Conservation (phyloP, 1,140 invertebrate genomes). For the Leucophenga varia region DNA sequence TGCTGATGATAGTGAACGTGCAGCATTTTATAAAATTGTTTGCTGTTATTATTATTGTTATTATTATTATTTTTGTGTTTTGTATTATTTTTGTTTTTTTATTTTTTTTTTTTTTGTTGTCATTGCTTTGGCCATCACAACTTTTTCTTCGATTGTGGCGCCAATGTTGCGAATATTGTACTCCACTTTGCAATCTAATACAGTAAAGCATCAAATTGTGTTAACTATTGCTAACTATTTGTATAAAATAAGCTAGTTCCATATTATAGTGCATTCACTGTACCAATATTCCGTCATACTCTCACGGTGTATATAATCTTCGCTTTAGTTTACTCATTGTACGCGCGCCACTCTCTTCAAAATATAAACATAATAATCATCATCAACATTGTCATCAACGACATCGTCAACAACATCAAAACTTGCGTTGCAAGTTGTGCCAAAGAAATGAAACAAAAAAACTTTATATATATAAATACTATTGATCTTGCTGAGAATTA, state of each 20-base stretch:
- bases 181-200: no score
- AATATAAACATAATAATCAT: conserved; percentile 52
- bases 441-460: conserved; percentile 23
- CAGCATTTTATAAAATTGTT: conserved; percentile 47
- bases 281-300: no score
- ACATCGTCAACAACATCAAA: conserved; percentile 13
- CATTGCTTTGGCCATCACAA: conserved; percentile 35
- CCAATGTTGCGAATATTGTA: no score
- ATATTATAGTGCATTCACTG: no score
- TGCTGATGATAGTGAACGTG: conserved; percentile 36
- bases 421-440: no score
- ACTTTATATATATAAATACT: conserved; percentile 42
- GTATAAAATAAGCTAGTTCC: no score
- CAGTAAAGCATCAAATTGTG: no score
- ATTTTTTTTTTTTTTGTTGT: background rate
- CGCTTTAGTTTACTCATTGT: no score
- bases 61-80: conserved; percentile 43
- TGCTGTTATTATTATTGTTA: conserved; percentile 49
- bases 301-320: no score
- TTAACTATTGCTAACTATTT: no score
- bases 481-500: conserved; percentile 52
- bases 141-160: conserved; percentile 22
- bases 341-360: conserved; percentile 37
- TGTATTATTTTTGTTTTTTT: conserved; percentile 19
- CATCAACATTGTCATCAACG: conserved; percentile 19